Base-by-base conservation (phyloP, 2,797 vertebrate genomes). In the Lindbergichthys nudifrons region DNA sequence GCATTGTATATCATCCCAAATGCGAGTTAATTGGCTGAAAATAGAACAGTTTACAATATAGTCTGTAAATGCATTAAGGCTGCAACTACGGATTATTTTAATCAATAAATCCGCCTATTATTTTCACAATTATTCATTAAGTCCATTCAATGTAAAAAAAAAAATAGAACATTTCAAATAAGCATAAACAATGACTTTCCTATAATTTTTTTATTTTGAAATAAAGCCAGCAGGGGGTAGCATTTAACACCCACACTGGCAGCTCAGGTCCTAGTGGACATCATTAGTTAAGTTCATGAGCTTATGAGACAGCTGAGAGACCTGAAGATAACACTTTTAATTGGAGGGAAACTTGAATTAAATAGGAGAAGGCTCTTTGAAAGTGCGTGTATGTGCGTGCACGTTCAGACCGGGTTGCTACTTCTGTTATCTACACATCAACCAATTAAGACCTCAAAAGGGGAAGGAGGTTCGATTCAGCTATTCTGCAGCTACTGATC, bases 391-490 rank as follows among this genome's bases (percentile, higher is more conserved):
- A 32, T 36, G 23, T n/a, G 46, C 47, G 39, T 18, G 50, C 3
- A 47, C 4, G 23, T 21, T 23, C 5, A 5, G 43, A 56, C 18
- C 6, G 11, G n/a, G 5, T 6, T 63, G 19, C 41, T 47, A 19
- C 23, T 26, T 76, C 18, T 10, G 23, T 70, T 82, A 76, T 90
- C 81, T 69, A 53, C 42, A 80, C 65, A 77, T 88, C 81, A 73
- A 80, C 88, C 80, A 89, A 86, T 91, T 90, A 90, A 74, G 61
- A 70, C 53, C 57, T 60, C 65, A 74, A 75, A 83, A 23, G 53
- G 23, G 41, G 14, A 13, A 12, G 10, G 5, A 5, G 46, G 59
- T 64, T 3, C 7, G 56, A 66, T 88, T 45, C 54, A 66, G 48
- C 30, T 61, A 79, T 67, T 67, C 50, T 74, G 53, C 60, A 32